Base-by-base conservation (phyloP, 53 echinoderm and acorn worm genomes). In the Holothuria scabra region DNA sequence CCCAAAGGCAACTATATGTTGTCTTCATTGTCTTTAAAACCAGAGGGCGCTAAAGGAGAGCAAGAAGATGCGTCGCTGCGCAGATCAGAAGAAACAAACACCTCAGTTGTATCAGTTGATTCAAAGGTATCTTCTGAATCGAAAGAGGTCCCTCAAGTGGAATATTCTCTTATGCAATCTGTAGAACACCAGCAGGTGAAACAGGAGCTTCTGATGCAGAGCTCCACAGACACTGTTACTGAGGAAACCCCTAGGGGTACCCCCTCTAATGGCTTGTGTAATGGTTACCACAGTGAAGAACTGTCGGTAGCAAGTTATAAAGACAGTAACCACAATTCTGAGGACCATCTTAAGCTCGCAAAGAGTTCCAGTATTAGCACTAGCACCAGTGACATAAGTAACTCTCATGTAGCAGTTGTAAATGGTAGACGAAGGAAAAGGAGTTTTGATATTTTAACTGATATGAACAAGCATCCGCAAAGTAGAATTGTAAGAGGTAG, bases 171-270 rank as follows among this genome's bases (percentile, higher is more conserved):
- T 44, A 38, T 74, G 56, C 78, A 78, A 20, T 57, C 56, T 8
- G 48, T 57, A 20, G 31, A 46, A 78, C 32, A 31, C 20, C 55
- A 56, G 28, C 56, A 84, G 28, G 24, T 56, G 23, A 87, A 64
- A 26, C 82, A 67, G 1, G 95, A 93, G 46, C 59, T 55, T 13
- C 84, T 79, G 28, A 88, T 95, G 87, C 91, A 95, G 60, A 91
- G 95, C 30, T 95, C 95, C 7, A 95, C 95, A 13, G 95, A 95
- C 56, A 95, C 95, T 28, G 90, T 95, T 18, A 95, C 91, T 13
- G 95, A 89, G 61, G 95, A 95, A 8, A 78, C 78, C 57, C 28
- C 21, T 5, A 26, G 32, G 19, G 18, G 18, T 30, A 20, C 7
- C 59, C 57, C 26, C 49, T 29, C 30, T 30, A 31, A 24, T 34